Base-by-base conservation (phyloP, 2,888 invertebrate species). In the Parnassius mnemosyne region DNA sequence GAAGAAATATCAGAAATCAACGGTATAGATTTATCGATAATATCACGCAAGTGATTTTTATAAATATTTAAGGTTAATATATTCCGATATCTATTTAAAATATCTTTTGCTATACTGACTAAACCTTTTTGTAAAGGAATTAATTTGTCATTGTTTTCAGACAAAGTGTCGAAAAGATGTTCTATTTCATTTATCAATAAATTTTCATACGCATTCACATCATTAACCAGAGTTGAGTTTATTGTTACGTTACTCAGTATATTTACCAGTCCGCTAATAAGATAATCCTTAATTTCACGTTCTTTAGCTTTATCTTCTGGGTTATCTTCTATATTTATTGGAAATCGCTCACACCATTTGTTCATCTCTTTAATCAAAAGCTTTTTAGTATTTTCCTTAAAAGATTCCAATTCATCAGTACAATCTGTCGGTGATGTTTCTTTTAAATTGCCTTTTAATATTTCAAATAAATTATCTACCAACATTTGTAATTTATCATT, bases 161-260 rank as follows among this genome's bases (percentile, higher is more conserved):
- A 85, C 54, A 89, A 68, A 41, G 66, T 66, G 57, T 72, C 66
- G 3, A 89, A 62, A 51, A 90, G 67, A 11, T 75, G 73, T 66
- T 86, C 88, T 12, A 89, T 69, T 65, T 87, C 87, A 49, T 84
- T 77, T 53, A 84, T 85, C 34, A 90, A 72, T 3, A 77, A 66
- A 61, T 86, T 84, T 71, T 84, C 79, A 56, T 77, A 85, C 59
- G 79, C 75, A 67, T 81, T 81, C 1, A 52, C 50, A 34, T 55
- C 46, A 9, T 60, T 44, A 9, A 47, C 83, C 76, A 68, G 79
- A 74, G 70, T 81, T 79, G 9, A 85, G 54, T 68, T 83, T 84
- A 0, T 77, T 76, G 1, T 85, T 69, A 11, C 72, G 72, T 75
- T 83, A 80, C 80, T 80, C 83, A 44, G 85, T 68, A 1, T 44